These are phyloP conservation scores for Fissipunctia ypsillon DNA, from an alignment of 2,888 invertebrate species.

Conservation along the genomic window DNA sequence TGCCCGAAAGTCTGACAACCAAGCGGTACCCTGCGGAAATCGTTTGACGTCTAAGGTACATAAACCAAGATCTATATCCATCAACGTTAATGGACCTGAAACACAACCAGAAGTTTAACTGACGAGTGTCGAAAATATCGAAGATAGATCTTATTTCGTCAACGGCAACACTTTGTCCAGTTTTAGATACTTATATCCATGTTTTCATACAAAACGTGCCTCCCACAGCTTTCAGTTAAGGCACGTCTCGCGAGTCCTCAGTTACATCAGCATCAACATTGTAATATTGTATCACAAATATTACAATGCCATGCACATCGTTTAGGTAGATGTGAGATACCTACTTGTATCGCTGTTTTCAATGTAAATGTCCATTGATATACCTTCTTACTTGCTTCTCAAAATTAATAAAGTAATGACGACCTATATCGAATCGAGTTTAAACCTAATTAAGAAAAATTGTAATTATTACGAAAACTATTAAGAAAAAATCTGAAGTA, in stretches of 20 bases:
- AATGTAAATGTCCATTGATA: slow-evolving; percentile 20
- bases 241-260: slow-evolving; percentile 56
- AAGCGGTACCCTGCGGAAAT: not conserved
- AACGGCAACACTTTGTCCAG: slow-evolving; percentile 22
- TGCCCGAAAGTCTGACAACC: not conserved
- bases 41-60: no score
- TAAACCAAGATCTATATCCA: no score
- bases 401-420: slow-evolving; percentile 20
- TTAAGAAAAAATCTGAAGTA: not conserved
- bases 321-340: slow-evolving; percentile 36
- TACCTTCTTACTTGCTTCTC: not conserved
- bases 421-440: not conserved
- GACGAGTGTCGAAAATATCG: not conserved
- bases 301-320: slow-evolving; percentile 52
- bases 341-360: slow-evolving; percentile 23
- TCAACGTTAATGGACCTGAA: not conserved
- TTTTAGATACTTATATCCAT: slow-evolving; percentile 33
- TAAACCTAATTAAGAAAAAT: not conserved
- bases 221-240: slow-evolving; percentile 56
- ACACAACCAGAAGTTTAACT: not conserved
- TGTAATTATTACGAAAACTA: no score
- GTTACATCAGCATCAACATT: slow-evolving; percentile 61
- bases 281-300: slow-evolving; percentile 57
- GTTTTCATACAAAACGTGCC: slow-evolving; percentile 65
- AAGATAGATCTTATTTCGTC: slow-evolving; percentile 33